A percentile compares a stretch with the other conserved stretches of the same genome.
phyloP scores from a whole-genome alignment of 1,140 invertebrate species.

The Lycorma delicatula region DNA sequence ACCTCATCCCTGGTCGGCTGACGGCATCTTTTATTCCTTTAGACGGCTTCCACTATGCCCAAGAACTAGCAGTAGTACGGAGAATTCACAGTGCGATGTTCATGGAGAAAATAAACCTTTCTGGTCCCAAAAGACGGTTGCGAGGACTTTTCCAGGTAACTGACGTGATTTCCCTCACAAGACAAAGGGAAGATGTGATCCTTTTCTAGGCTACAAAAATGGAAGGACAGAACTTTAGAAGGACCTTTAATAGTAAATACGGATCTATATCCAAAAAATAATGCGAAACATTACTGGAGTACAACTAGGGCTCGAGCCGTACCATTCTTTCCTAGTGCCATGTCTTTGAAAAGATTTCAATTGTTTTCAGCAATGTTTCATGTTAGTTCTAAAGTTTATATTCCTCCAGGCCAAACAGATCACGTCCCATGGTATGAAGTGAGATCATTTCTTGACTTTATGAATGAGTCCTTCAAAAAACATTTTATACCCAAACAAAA shows the following conservation, averaged over 20 bases:
- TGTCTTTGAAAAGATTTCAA: neutral
- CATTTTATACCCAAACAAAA: constrained; percentile 1
- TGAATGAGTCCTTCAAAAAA: constrained; percentile 6
- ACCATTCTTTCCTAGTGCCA: neutral
- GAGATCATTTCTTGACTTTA: neutral
- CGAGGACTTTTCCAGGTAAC: no score
- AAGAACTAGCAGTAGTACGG: no score
- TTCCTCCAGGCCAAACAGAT: neutral
- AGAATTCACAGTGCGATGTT: no score
- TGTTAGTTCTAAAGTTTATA: neutral
- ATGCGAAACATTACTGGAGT: neutral
- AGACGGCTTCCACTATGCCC: no score
- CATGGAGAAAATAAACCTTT: no score
- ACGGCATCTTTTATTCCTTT: no score
- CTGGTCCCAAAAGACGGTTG: no score
- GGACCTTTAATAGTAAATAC: neutral
- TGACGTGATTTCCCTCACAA: no score
- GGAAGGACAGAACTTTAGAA: neutral
- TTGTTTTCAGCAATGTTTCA: neutral
- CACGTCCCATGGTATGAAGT: constrained; percentile 4
- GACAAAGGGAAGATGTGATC: no score
- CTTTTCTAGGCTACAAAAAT: neutral
- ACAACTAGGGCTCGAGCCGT: neutral
- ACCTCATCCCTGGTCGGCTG: no score
- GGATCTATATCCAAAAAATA: neutral